Conservation (phyloP, 2,888 invertebrate genomes). For the Hymenopus coronatus region DNA sequence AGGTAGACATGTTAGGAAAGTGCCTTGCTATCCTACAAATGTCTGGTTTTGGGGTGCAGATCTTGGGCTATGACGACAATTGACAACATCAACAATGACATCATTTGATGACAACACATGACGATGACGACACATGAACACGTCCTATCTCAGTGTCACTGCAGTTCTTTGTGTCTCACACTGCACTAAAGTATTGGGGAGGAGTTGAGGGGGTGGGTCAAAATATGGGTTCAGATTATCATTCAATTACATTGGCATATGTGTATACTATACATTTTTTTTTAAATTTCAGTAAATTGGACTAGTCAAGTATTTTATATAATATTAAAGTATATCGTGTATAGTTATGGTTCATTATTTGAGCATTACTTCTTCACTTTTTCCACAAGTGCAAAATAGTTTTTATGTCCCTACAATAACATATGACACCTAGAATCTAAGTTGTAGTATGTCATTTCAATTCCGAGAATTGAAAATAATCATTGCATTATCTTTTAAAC, state of each 20-base stretch:
- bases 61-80: neutral
- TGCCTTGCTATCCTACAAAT: neutral
- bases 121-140: constrained; percentile 3
- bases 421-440: neutral
- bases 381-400: constrained; percentile 15
- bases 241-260: neutral
- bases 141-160: neutral
- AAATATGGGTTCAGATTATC: neutral
- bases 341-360: constrained; percentile 1
- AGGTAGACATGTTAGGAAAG: constrained; percentile 16
- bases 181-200: neutral
- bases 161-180: neutral
- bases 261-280: neutral
- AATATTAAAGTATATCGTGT: neutral
- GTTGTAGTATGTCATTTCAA: neutral
- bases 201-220: neutral
- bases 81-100: constrained; percentile 4
- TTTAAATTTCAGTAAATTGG: constrained; percentile 7
- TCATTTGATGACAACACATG: neutral
- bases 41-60: constrained; percentile 1
- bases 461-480: neutral
- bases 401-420: neutral
- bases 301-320: neutral
- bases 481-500: neutral
- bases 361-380: constrained; percentile 9